Percentiles rank a stretch among this genome's conserved stretches.
Conservation (phyloP, 64 coral and sea anemone genomes). For the Anthopleura sola region DNA sequence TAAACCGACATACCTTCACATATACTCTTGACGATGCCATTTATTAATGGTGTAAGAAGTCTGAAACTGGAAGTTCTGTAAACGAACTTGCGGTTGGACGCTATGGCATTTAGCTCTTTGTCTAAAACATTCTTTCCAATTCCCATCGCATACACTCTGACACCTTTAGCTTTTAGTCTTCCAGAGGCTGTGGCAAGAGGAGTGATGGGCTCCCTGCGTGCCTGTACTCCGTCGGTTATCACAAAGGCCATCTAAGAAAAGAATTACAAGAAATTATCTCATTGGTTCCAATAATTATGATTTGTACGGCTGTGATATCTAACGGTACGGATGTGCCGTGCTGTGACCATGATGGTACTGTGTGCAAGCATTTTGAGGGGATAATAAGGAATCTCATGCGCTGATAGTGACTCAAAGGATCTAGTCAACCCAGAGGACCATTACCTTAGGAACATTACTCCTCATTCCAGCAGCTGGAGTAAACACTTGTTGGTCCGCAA, state of each 20-base stretch:
- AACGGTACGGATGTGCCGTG: too few species aligned
- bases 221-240: constrained; percentile 41
- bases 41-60: too few species aligned
- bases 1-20: too few species aligned
- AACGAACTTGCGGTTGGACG: too few species aligned
- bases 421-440: background rate
- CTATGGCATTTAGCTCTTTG: too few species aligned
- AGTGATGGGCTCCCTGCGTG: background rate
- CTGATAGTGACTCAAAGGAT: too few species aligned
- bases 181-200: constrained; percentile 20
- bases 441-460: constrained; percentile 53
- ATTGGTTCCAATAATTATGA: background rate
- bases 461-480: background rate
- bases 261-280: background rate
- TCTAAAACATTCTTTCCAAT: background rate
- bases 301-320: too few species aligned
- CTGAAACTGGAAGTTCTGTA: too few species aligned
- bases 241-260: constrained; percentile 32
- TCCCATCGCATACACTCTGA: constrained; percentile 35
- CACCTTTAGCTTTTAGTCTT: constrained; percentile 4
- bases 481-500: constrained; percentile 46
- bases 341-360: too few species aligned
- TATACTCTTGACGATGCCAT: too few species aligned
- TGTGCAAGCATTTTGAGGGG: too few species aligned
- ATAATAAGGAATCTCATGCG: too few species aligned